Evolutionary conservation across 2,888 invertebrate species (phyloP), one percentile per base, ranked within the genome.

Genomic region (Strigamia maritima): DNA sequence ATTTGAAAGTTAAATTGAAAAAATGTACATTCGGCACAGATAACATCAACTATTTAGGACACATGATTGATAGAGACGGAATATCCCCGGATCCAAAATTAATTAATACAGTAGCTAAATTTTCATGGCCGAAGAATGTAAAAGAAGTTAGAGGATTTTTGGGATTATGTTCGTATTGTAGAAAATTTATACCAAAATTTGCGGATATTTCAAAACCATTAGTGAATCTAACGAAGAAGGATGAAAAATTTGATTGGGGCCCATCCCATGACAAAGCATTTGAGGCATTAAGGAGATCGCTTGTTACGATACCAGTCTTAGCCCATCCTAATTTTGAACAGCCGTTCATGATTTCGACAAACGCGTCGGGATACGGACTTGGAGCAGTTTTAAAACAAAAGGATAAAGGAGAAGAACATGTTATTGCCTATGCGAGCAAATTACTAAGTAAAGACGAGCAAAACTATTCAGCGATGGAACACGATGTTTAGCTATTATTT

Each of bases 331-430:
- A 60, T 60, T 60, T 60, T 60, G 8, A 1, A 19, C 7, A 70
- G 22, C 75, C 31, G n/a, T 78, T 81, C 22, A 65, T 65, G 2
- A 65, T 81, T 12, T 74, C 49, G 1, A 44, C 80, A 12, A 79
- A 80, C 40, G 80, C 80, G 1, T 75, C 28, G 14, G 79, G 65
- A 22, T 79, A 60, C 22, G 79, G 78, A 26, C 54, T 80, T n/a
- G 80, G 79, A 10, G 78, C 38, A 0, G 44, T 79, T 12, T 38
- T 80, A 19, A 79, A 80, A 65, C 22, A 49, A 26, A 24, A 79
- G 19, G 75, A 80, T n/a, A 70, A 24, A 24, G 19, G 28, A n/a
- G 49, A 40, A 19, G 78, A 60, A 24, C 75, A 38, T n/a, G 31
- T 31, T 4, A 31, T 31, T 31, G 6, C 2, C 6, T 31, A 31